phyloP scores from a whole-genome alignment of 2,113 vertebrate species.

The Cepphus grylle region DNA sequence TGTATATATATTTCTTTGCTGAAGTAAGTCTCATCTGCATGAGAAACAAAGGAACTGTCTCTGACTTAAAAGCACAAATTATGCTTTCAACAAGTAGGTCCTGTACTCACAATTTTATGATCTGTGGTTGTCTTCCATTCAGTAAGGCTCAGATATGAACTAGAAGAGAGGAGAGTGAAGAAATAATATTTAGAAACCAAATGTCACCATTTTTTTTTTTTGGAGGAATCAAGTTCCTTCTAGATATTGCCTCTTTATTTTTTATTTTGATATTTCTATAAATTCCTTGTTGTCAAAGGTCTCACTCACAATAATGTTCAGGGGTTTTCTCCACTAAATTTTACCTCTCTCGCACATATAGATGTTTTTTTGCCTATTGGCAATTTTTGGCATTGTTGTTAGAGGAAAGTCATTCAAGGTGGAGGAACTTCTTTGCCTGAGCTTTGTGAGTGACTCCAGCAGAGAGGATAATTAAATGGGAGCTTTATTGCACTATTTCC shows the following conservation, averaged over 20 bases:
- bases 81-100: background rate
- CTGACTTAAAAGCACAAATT: slow-evolving; percentile 26
- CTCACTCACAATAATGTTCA: rapidly evolving
- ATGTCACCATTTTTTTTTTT: too few relatives aligned
- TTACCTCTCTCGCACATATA: background rate
- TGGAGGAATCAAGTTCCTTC: background rate
- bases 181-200: background rate
- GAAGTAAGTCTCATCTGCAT: slow-evolving; percentile 4
- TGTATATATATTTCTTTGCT: background rate
- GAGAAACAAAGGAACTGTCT: slow-evolving; percentile 17
- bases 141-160: background rate
- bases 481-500: background rate
- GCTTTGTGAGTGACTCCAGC: background rate
- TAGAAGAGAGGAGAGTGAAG: background rate
- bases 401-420: background rate
- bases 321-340: background rate
- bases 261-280: background rate
- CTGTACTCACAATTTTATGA: background rate
- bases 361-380: background rate
- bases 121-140: background rate
- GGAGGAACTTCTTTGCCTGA: background rate
- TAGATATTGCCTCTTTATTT: background rate
- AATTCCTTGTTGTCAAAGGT: background rate
- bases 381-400: background rate
- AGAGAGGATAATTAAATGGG: slow-evolving; percentile 14